These are phyloP conservation scores for Thalassaphorura encarpata DNA, from an alignment of 1,140 invertebrate species.

Conservation along the genomic window DNA sequence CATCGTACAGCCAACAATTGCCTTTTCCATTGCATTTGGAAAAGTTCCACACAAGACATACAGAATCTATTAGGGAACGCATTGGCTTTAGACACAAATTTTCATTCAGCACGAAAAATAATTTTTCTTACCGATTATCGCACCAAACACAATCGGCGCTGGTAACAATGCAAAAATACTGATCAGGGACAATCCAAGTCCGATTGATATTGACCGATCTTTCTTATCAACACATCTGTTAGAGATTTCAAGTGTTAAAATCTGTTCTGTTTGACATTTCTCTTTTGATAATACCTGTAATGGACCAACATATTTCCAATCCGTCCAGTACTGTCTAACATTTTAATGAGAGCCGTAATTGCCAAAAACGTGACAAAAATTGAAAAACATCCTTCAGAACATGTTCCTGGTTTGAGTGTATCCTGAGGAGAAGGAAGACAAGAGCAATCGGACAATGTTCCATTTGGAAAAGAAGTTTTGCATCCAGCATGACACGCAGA, in stretches of 20 bases:
- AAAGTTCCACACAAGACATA: slow-evolving; percentile 27
- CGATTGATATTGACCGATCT: slow-evolving; percentile 36
- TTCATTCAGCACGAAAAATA: too few species aligned
- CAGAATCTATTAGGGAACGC: too few species aligned
- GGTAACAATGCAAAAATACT: slow-evolving; percentile 25
- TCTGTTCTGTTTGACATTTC: neutral
- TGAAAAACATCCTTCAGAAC: slow-evolving; percentile 26
- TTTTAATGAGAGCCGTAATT: slow-evolving; percentile 33
- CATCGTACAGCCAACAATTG: slow-evolving; percentile 28
- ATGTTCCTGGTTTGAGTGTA: slow-evolving; percentile 30
- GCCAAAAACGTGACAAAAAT: slow-evolving; percentile 34
- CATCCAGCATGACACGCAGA: slow-evolving; percentile 35
- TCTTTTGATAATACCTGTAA: slow-evolving; percentile 31
- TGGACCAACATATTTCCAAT: slow-evolving; percentile 35
- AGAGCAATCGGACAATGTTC: slow-evolving; percentile 16
- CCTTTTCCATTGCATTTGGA: slow-evolving; percentile 13
- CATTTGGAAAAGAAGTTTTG: slow-evolving; percentile 7
- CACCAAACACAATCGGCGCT: slow-evolving; percentile 28
- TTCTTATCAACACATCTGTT: slow-evolving; percentile 35
- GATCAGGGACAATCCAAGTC: slow-evolving; percentile 26
- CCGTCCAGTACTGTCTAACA: slow-evolving; percentile 34
- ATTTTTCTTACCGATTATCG: slow-evolving; percentile 22
- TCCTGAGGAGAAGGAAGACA: slow-evolving; percentile 8
- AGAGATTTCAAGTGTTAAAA: neutral
- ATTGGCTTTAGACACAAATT: too few species aligned